Base-by-base conservation (phyloP, 1,140 invertebrate species). In the Laodelphax striatellus region DNA sequence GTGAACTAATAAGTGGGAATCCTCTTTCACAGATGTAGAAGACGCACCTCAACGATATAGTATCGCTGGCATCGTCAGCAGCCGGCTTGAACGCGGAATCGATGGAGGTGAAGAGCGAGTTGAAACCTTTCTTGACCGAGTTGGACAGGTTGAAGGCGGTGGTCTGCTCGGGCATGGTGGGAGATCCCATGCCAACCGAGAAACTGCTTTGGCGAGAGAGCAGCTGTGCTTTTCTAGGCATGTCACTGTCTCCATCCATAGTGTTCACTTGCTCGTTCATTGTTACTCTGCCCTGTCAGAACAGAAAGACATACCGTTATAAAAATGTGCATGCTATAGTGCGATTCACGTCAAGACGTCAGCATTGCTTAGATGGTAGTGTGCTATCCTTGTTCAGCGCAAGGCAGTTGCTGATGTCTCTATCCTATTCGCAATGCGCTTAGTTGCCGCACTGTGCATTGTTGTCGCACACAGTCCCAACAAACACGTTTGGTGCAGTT, bases 61-160 rank as follows among this genome's bases (percentile, higher is more conserved):
- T 81, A 68, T 87, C 86, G 64, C 83, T 83, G n/a, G 76, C 73
- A 68, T 88, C 87, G 67, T 88, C 85, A 0, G 82, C 80, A 1
- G 81, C 81, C 0, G 80, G 73, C 65, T 84, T 84, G 22, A 90
- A 70, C 5, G 86, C 86, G 16, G 85, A 87, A 72, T 92, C 88
- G 52, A 91, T 80, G 6, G 86, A 88, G 41, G 86, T 87, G 79
- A 89, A 88, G 21, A 90, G 78, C 65, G 81, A 88, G 22, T 79
- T 84, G 60, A 90, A 81, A 5, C 87, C 87, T 70, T 88, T 88
- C 63, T 86, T 87, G 82, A 91, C 83, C 5, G 84, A 86, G 4
- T 50, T 13, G 44, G 81, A 80, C 14, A 88, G 72, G 65, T 76
- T 77, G 57, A 75, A 73, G 0, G 72, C 67, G 34, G 73, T 75